Evolutionary conservation across 2,888 invertebrate species (phyloP).

Genomic region (Noctua janthina): DNA sequence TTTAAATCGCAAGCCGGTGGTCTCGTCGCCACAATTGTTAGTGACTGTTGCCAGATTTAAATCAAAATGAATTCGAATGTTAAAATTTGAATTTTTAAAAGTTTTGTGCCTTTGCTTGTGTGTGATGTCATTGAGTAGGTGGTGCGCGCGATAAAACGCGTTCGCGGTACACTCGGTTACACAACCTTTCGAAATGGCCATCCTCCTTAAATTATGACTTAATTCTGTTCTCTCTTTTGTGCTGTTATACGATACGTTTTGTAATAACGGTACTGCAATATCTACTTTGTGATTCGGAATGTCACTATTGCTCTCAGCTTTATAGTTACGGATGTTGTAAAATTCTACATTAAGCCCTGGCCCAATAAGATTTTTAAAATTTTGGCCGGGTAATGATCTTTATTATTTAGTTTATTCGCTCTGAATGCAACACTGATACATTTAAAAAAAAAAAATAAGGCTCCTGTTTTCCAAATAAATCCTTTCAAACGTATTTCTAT

Average conservation of each 20-base stretch:
- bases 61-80: constrained; percentile 68
- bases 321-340: constrained; percentile 58
- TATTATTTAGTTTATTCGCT: constrained; percentile 11
- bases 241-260: constrained; percentile 80
- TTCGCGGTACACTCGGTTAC: constrained; percentile 75
- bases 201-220: constrained; percentile 88
- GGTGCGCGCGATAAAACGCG: constrained; percentile 82
- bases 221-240: constrained; percentile 85
- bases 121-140: constrained; percentile 87
- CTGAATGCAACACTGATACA: constrained; percentile 27
- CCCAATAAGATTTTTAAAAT: constrained; percentile 10
- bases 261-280: constrained; percentile 80
- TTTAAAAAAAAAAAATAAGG: constrained; percentile 25
- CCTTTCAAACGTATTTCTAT: not conserved
- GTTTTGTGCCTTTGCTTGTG: constrained; percentile 71
- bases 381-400: constrained; percentile 3
- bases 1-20: constrained; percentile 85
- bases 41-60: constrained; percentile 69
- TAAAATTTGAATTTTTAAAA: constrained; percentile 69
- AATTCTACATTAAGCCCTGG: constrained; percentile 45
- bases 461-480: constrained; percentile 8
- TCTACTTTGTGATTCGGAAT: constrained; percentile 74
- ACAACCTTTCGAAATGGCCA: constrained; percentile 84
- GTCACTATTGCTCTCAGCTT: constrained; percentile 70
- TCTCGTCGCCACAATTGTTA: constrained; percentile 81